Conservation (phyloP, 1,140 invertebrate genomes). For the Gonioctena quinquepunctata region DNA sequence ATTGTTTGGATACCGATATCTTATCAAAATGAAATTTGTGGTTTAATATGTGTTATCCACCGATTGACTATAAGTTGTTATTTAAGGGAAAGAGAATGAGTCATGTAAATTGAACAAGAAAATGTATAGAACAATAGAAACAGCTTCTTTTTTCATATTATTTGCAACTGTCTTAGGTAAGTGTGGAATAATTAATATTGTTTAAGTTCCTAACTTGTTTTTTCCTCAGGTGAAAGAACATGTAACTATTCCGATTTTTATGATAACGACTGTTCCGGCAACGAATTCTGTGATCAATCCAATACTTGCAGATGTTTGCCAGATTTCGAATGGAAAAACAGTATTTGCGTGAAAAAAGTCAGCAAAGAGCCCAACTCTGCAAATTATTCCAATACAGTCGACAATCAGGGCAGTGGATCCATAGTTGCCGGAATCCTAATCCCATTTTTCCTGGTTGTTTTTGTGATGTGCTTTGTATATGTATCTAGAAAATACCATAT, state of each 20-base stretch:
- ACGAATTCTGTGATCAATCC: conserved; percentile 28
- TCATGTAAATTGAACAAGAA: background rate
- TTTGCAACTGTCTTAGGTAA: background rate
- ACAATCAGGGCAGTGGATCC: conserved; percentile 36
- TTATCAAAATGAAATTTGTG: conserved; percentile 5
- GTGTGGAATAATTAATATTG: background rate
- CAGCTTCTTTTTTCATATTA: background rate
- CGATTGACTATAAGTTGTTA: conserved; percentile 10
- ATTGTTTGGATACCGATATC: conserved; percentile 6
- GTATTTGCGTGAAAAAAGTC: conserved; percentile 7
- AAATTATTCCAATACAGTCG: conserved; percentile 36
- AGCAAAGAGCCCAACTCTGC: conserved; percentile 2
- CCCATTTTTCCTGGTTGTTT: conserved; percentile 38
- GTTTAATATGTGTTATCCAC: background rate
- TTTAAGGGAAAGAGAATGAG: background rate
- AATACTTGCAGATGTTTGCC: conserved; percentile 28
- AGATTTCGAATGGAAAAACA: conserved; percentile 20
- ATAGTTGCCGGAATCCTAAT: conserved; percentile 40
- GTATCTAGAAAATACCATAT: conserved; percentile 36
- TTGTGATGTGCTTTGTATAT: conserved; percentile 44
- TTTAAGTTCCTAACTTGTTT: background rate
- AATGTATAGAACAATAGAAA: conserved; percentile 12
- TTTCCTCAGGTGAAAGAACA: conserved; percentile 28
- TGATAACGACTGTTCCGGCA: conserved; percentile 5
- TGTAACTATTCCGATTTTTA: conserved; percentile 21